Percentiles rank a stretch among this genome's conserved stretches.
Conservation (phyloP, 2,113 vertebrate genomes). For the Tenrec ecaudatus region DNA sequence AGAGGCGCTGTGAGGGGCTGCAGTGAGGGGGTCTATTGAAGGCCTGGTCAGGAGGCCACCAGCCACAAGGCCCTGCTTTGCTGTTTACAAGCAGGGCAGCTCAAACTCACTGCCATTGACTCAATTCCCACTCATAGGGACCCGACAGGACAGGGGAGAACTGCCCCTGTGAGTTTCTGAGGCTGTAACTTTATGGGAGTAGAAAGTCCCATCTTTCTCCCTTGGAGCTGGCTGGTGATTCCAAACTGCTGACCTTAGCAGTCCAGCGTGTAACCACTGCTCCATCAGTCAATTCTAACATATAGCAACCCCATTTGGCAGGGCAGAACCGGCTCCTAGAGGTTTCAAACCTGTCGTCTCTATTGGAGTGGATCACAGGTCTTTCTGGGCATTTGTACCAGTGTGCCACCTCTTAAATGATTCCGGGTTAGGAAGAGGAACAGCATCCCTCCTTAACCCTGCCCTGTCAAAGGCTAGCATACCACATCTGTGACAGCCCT, state of each 20-base stretch:
- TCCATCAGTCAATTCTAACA: too few relatives aligned
- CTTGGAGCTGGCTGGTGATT: too few relatives aligned
- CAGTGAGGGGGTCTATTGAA: background rate
- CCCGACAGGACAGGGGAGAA: background rate
- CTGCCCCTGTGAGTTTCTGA: background rate
- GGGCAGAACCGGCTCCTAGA: background rate
- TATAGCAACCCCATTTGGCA: background rate
- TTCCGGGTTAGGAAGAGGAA: background rate
- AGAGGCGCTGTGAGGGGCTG: background rate
- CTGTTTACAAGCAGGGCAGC: background rate
- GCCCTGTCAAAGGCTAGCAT: background rate
- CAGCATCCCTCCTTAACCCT: background rate
- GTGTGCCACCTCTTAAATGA: background rate
- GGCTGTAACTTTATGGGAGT: background rate
- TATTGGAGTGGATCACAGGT: too few relatives aligned
- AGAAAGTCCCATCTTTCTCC: too few relatives aligned
- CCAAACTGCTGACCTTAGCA: too few relatives aligned
- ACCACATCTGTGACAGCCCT: background rate
- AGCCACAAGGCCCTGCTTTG: background rate
- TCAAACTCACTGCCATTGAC: background rate
- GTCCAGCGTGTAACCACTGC: too few relatives aligned
- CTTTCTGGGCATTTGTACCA: background rate
- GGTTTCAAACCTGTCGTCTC: too few relatives aligned
- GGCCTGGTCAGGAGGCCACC: background rate
- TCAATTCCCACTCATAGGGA: background rate